phyloP scores from a whole-genome alignment of 2,888 invertebrate genomes.

The Caenorhabditis panamensis region DNA sequence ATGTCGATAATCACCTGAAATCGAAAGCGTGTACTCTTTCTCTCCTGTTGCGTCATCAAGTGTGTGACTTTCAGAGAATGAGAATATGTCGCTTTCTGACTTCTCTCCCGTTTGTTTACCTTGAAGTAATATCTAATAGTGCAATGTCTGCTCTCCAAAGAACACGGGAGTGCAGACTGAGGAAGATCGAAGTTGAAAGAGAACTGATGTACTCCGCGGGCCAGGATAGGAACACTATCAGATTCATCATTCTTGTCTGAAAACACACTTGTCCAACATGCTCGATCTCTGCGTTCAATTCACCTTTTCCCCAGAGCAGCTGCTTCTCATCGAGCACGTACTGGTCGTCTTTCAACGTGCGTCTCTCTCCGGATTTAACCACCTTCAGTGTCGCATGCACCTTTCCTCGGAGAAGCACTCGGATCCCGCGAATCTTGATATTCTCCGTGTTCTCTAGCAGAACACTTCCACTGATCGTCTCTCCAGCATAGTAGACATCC shows the following conservation, averaged over 20 bases:
- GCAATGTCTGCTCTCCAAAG: slow-evolving; percentile 88
- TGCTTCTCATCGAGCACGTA: slow-evolving; percentile 88
- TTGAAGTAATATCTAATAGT: slow-evolving; percentile 88
- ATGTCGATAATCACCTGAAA: slow-evolving; percentile 85
- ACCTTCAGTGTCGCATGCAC: slow-evolving; percentile 89
- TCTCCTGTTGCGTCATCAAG: background rate
- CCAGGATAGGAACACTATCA: slow-evolving; percentile 84
- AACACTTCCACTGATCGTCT: slow-evolving; percentile 86
- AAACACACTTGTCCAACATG: slow-evolving; percentile 1
- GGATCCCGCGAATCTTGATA: slow-evolving; percentile 86
- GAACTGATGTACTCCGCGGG: slow-evolving; percentile 87
- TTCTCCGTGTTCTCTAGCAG: slow-evolving; percentile 87
- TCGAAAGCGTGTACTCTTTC: background rate
- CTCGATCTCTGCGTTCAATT: slow-evolving; percentile 12
- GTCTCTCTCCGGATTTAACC: slow-evolving; percentile 86
- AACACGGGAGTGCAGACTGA: slow-evolving; percentile 87
- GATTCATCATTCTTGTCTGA: slow-evolving; percentile 73
- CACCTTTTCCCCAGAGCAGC: slow-evolving; percentile 88
- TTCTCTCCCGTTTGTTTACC: slow-evolving; percentile 66
- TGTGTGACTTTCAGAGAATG: no score
- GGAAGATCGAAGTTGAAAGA: slow-evolving; percentile 87
- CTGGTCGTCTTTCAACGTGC: slow-evolving; percentile 88
- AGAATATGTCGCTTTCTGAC: background rate
- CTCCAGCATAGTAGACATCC: slow-evolving; percentile 88
- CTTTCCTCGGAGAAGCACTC: slow-evolving; percentile 87